Percentiles rank a stretch among this genome's conserved stretches.
Evolutionary conservation across 2,113 vertebrate genomes (phyloP).

Genomic region (Pygoscelis adeliae): DNA sequence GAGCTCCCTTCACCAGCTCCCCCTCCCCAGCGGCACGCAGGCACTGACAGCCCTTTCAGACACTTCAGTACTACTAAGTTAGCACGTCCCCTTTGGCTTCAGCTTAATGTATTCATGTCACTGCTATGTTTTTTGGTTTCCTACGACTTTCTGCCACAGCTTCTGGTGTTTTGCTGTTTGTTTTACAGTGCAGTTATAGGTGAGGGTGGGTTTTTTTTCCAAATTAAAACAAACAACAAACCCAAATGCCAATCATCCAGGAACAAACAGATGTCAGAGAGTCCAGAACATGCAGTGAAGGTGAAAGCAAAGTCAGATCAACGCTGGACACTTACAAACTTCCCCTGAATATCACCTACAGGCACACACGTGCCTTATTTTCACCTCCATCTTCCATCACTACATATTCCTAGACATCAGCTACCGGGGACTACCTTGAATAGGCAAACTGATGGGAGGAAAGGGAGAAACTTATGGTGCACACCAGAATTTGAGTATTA

Average conservation of each 20-base stretch:
- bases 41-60: neutral
- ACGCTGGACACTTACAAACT: neutral
- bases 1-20: neutral
- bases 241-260: neutral
- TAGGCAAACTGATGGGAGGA: neutral
- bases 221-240: neutral
- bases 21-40: fast-evolving
- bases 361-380: neutral
- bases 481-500: neutral
- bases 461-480: neutral
- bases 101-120: neutral
- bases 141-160: neutral
- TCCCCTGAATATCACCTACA: neutral
- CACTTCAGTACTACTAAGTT: neutral
- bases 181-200: neutral
- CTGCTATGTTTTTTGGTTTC: neutral
- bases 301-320: neutral
- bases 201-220: neutral
- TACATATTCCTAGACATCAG: neutral
- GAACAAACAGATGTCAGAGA: neutral
- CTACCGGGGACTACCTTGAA: neutral
- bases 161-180: neutral
- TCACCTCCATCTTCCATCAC: neutral
- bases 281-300: neutral
- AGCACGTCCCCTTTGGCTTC: neutral